Conservation (phyloP, 2,113 vertebrate species). For the Indri indri region DNA sequence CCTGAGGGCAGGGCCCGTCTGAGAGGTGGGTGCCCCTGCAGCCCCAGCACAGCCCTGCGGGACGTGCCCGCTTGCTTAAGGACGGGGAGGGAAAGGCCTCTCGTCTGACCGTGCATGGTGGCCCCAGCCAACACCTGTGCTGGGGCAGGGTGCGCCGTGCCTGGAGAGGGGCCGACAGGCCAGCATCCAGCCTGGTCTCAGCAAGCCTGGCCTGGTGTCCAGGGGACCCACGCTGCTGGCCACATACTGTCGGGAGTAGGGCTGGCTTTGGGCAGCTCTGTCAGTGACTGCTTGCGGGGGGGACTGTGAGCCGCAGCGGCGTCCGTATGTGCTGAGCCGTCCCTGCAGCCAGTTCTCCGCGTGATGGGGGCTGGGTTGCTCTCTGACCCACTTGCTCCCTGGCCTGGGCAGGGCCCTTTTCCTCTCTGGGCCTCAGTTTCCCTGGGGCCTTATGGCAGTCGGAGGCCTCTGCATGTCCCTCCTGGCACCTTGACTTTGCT, state of each 20-base stretch:
- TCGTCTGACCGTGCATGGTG: rapidly evolving
- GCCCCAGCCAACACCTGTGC: neutral
- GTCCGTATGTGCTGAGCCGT: rapidly evolving
- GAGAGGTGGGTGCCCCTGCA: too few relatives aligned
- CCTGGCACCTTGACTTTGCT: neutral
- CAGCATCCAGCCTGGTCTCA: rapidly evolving
- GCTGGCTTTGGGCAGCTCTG: neutral
- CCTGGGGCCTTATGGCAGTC: neutral
- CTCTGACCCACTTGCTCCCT: rapidly evolving
- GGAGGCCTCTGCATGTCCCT: neutral
- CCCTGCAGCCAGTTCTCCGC: rapidly evolving
- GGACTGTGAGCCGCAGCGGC: rapidly evolving
- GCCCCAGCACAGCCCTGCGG: rapidly evolving
- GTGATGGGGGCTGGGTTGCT: neutral
- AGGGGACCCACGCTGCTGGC: too few relatives aligned
- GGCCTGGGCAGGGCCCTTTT: too few relatives aligned
- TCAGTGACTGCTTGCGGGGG: rapidly evolving
- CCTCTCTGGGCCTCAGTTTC: neutral
- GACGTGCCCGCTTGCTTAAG: rapidly evolving
- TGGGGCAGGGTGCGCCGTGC: rapidly evolving
- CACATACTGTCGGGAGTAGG: neutral
- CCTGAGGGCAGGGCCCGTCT: neutral
- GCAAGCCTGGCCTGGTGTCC: neutral
- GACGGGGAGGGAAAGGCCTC: neutral
- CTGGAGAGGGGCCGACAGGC: neutral